Conservation (phyloP, 2,797 vertebrate genomes). For the Parauchenoglanis punctatus region DNA sequence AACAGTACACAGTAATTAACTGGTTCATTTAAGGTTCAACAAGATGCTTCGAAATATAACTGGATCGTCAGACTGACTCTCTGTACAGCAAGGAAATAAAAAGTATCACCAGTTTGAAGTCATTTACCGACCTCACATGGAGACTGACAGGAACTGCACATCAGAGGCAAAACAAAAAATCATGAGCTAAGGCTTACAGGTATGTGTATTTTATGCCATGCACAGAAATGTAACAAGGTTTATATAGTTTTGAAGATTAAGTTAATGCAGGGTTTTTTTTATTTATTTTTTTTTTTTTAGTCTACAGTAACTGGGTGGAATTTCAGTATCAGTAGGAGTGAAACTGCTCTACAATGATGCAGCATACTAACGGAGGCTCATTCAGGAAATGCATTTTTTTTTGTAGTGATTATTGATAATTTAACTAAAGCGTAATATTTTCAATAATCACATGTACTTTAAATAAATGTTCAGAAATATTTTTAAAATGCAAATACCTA, state of each 20-base stretch:
- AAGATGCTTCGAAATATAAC: not conserved
- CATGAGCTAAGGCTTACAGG: not conserved
- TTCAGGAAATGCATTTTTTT: not conserved
- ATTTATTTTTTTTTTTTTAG: no score
- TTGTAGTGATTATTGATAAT: not conserved
- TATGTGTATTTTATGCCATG: not conserved
- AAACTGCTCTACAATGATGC: not conserved
- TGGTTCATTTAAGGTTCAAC: not conserved
- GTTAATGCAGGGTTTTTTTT: not conserved
- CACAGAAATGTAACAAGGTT: not conserved
- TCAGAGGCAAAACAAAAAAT: not conserved
- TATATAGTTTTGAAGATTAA: not conserved
- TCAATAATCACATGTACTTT: not conserved
- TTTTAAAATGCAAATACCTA: not conserved
- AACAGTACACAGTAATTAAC: not conserved
- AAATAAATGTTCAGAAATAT: not conserved
- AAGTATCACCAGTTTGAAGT: not conserved
- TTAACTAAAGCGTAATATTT: not conserved
- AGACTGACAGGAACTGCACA: not conserved
- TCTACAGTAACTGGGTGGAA: not conserved
- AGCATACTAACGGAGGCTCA: not conserved
- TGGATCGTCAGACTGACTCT: not conserved
- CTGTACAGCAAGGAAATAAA: not conserved
- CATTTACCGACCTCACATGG: constrained; percentile 51
- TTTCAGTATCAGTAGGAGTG: not conserved